Percentiles rank a stretch among this genome's conserved stretches.
Conservation (phyloP, 1,140 invertebrate genomes). For the Ceratosolen fusciceps region DNA sequence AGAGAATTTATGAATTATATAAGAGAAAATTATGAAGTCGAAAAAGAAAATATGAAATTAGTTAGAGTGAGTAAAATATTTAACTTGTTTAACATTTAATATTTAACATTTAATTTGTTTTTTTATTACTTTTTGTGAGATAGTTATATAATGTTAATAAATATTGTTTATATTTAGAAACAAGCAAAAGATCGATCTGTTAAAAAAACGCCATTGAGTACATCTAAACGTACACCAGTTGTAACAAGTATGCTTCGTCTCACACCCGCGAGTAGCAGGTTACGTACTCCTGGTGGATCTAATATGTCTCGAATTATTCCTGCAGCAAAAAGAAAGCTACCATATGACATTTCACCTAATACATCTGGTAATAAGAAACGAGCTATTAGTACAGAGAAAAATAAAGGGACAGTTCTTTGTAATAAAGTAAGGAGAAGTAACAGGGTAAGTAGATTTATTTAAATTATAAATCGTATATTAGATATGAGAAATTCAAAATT, state of each 20-base stretch:
- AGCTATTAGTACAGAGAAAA: conserved; percentile 52
- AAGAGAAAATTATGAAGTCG: conserved; percentile 68
- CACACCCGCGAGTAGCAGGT: conserved; percentile 51
- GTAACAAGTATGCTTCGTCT: conserved; percentile 53
- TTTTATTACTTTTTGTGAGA: no score
- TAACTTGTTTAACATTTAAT: neutral
- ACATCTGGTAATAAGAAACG: conserved; percentile 53
- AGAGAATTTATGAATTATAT: conserved; percentile 73
- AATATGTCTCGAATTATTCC: conserved; percentile 54
- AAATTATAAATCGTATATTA: conserved; percentile 30
- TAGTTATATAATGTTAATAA: neutral
- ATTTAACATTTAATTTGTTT: no score
- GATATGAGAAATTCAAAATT: neutral
- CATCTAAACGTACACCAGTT: conserved; percentile 59
- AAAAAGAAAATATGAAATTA: conserved; percentile 64
- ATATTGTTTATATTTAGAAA: conserved; percentile 53
- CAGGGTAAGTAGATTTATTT: conserved; percentile 51
- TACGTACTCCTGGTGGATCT: conserved; percentile 53
- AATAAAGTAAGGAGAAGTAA: conserved; percentile 59
- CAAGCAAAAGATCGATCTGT: conserved; percentile 63
- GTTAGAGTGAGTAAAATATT: conserved; percentile 55
- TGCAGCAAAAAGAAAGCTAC: conserved; percentile 61
- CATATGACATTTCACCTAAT: conserved; percentile 59
- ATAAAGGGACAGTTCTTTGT: conserved; percentile 47
- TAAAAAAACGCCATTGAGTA: conserved; percentile 62